Percentiles rank a stretch among this genome's conserved stretches.
phyloP scores from a whole-genome alignment of 2,888 invertebrate species.

The Caenorhabditis uteleia region DNA sequence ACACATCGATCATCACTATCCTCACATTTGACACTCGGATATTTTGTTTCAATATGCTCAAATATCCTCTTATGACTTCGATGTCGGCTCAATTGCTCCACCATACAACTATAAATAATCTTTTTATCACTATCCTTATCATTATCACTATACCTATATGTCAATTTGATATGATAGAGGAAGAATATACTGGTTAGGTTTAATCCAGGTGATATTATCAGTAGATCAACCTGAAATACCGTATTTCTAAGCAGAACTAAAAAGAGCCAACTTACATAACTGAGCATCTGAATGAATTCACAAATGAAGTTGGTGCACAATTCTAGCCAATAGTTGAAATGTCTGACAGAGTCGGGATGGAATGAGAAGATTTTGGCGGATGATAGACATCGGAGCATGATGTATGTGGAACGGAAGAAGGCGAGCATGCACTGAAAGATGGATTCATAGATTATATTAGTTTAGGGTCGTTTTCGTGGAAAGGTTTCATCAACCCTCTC shows the following conservation, averaged over 20 bases:
- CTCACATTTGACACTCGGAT: conserved; percentile 35
- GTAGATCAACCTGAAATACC: conserved; percentile 34
- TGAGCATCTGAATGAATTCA: conserved; percentile 40
- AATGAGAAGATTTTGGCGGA: conserved; percentile 39
- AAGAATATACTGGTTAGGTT: conserved; percentile 57
- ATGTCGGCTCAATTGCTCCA: conserved; percentile 32
- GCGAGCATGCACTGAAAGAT: conserved; percentile 43
- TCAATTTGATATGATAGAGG: conserved; percentile 50
- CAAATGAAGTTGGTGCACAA: conserved; percentile 27
- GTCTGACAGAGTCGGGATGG: conserved; percentile 39
- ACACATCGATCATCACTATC: conserved; percentile 42
- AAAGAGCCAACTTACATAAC: conserved; percentile 21
- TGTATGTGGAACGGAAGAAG: conserved; percentile 41
- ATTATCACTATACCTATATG: conserved; percentile 15
- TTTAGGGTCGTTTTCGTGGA: no score
- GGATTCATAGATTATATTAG: no score
- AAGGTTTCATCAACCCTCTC: no score
- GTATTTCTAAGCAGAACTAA: not conserved
- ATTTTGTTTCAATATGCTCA: conserved; percentile 41
- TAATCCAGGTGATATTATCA: conserved; percentile 48
- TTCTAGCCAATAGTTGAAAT: conserved; percentile 52
- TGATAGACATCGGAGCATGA: conserved; percentile 47
- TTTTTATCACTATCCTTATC: not conserved
- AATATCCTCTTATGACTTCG: conserved; percentile 45
- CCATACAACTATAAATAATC: conserved; percentile 21